Evolutionary conservation across 2,113 vertebrate species (phyloP), one percentile per base, ranked within the genome.

Genomic region (Dermatemys mawii): DNA sequence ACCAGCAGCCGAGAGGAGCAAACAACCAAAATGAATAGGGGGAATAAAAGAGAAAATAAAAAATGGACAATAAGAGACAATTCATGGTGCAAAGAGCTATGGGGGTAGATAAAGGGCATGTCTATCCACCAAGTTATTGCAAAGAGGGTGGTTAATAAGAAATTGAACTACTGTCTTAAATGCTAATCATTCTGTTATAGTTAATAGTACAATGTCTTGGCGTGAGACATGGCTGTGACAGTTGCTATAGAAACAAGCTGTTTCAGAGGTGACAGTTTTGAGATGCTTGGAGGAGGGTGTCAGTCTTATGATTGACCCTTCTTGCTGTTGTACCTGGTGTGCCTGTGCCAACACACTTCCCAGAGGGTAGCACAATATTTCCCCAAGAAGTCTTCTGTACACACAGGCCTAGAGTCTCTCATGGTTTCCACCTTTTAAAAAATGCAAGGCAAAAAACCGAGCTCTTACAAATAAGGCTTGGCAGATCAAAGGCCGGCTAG

Each of bases 381-480:
- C 54, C 54, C 22, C 70, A 75, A 26, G 38, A 41, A 38, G 22
- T 41, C 57, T 63, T 14, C 57, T 63, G 13, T 63, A 63, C 32
- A 49, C 53, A 29, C 44, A 80, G 16, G 38, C 38, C 49, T 11
- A 41, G 80, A 8, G 75, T 3, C 5, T 55, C 17, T 35, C 76
- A 85, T n/a, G 8, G 10, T 49, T 78, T 85, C n/a, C 9, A 26
- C 4, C 29, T 83, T 80, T 80, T 48, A 32, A 67, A 26, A 84
- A 82, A 49, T 10, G 32, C 10, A 2, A 3, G 54, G 48, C 29
- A 86, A 75, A 63, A 35, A 46, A 16, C 0, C 0, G 1, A 32
- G 76, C 6, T 26, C 38, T 44, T 46, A 81, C 53, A 76, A 63
- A 11, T 3, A 38, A 50, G 8, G 10, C 41, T 75, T 49, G 32